A percentile compares a stretch with the other conserved stretches of the same genome.
Conservation (phyloP, 2,888 invertebrate genomes). For the Nipponacmea schrenckii region DNA sequence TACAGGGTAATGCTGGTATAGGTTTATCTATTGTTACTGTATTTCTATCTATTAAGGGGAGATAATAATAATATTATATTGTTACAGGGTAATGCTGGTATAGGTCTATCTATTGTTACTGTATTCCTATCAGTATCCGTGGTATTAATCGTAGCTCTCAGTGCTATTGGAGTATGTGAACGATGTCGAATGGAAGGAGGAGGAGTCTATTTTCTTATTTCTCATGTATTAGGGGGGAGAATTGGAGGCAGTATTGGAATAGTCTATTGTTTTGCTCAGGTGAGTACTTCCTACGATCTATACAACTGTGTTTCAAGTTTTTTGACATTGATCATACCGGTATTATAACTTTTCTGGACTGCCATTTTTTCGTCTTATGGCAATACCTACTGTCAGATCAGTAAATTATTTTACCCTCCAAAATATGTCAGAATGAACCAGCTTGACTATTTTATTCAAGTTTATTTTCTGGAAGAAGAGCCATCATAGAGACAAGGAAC, state of each 20-base stretch:
- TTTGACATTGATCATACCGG: not conserved
- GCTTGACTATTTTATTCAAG: too few relatives aligned
- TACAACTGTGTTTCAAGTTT: not conserved
- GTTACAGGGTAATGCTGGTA: constrained; percentile 71
- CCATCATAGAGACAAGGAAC: too few relatives aligned
- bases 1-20: too few relatives aligned
- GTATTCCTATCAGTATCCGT: constrained; percentile 78
- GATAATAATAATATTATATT: constrained; percentile 4
- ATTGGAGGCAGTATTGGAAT: constrained; percentile 93
- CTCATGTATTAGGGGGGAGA: constrained; percentile 92
- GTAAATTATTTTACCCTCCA: too few relatives aligned
- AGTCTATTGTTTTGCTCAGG: constrained; percentile 96
- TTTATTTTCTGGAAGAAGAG: too few relatives aligned
- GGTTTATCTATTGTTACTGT: too few relatives aligned
- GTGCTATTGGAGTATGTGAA: constrained; percentile 96
- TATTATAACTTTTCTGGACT: too few relatives aligned
- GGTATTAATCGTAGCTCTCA: constrained; percentile 90
- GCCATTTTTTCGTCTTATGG: too few relatives aligned
- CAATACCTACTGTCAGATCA: too few relatives aligned
- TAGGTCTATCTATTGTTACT: constrained; percentile 69
- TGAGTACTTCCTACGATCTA: constrained; percentile 62
- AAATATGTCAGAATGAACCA: too few relatives aligned
- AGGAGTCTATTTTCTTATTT: constrained; percentile 95
- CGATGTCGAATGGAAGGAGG: constrained; percentile 94
- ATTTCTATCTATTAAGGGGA: too few relatives aligned